These are phyloP conservation scores for Pomatostomus ruficeps DNA, from an alignment of 2,113 vertebrate species.

Conservation along the genomic window DNA sequence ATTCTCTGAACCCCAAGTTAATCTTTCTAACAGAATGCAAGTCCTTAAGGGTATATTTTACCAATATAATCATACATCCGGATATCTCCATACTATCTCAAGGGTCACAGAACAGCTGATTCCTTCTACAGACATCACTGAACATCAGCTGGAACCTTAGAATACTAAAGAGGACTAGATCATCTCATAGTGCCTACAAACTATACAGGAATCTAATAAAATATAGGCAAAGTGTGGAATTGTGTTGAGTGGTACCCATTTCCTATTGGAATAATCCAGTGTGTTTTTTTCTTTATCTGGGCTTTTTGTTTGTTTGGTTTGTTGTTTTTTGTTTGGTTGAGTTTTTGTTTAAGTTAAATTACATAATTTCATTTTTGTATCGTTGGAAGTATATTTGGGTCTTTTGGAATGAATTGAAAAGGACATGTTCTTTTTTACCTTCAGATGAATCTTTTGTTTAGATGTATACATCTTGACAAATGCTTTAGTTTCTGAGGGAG, in stretches of 20 bases:
- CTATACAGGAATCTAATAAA: neutral
- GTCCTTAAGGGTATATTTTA: neutral
- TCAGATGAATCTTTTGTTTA: neutral
- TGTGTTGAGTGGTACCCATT: neutral
- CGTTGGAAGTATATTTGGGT: neutral
- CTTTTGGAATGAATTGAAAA: neutral
- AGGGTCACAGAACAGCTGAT: neutral
- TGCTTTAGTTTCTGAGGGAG: neutral
- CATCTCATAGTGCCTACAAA: neutral
- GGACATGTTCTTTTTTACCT: neutral
- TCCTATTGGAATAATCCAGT: neutral
- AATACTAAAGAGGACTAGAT: neutral
- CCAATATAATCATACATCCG: neutral
- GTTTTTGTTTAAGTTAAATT: neutral
- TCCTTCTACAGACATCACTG: neutral
- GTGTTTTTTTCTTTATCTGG: neutral
- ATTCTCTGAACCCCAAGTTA: neutral
- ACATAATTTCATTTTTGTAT: neutral
- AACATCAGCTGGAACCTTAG: neutral
- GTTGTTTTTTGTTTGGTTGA: rapidly evolving
- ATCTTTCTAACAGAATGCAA: neutral
- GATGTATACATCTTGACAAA: neutral
- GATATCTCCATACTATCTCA: neutral
- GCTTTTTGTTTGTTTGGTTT: neutral
- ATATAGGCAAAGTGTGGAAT: neutral